Evolutionary conservation across 1,140 invertebrate species (phyloP), one percentile per base, ranked within the genome.

Genomic region (Ectropis grisescens): DNA sequence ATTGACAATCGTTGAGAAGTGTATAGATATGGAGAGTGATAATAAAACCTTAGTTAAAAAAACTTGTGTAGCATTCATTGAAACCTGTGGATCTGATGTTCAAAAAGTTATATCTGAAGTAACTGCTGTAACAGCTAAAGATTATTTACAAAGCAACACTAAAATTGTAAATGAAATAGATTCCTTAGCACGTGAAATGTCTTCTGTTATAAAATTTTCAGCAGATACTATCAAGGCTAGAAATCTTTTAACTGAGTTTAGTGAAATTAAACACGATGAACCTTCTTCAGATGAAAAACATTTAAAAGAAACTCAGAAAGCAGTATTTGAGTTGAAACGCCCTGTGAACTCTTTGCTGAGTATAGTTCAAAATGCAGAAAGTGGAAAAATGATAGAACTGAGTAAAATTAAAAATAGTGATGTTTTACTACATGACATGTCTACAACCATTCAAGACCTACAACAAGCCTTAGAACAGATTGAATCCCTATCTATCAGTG

Each of bases 1-100:
- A 36, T 64, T 90, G 13, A 82, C 85, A 23, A 76, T 90, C 4
- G 83, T 90, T 38, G 87, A 89, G 64, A 89, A 90, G 62, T 89
- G 88, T 55, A 83, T 89, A 19, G 86, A 88, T 47, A 82, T 89
- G 14, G 86, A 89, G 61, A 86, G 85, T 35, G 85, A 84, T 11
- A 85, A 85, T 9, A 86, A 84, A 36, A 89, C 88, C 1, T 61
- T 89, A 11, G 86, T 89, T 1, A 86, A 88, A 50, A 82, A 84
- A 50, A 89, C 87, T 0, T 88, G 87, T 50, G 80, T 86, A 25
- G 86, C 84, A 54, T 82, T 89, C 29, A 76, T 89, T 29, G 84
- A 87, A 47, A 86, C 74, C 10, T 83, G 84, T 44, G 78, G 83
- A 2, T 64, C 80, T 24, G 80, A 86, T 33, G 65, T 89, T 29